Conservation (phyloP, 2,113 vertebrate species). For the Syngnathus typhle region DNA sequence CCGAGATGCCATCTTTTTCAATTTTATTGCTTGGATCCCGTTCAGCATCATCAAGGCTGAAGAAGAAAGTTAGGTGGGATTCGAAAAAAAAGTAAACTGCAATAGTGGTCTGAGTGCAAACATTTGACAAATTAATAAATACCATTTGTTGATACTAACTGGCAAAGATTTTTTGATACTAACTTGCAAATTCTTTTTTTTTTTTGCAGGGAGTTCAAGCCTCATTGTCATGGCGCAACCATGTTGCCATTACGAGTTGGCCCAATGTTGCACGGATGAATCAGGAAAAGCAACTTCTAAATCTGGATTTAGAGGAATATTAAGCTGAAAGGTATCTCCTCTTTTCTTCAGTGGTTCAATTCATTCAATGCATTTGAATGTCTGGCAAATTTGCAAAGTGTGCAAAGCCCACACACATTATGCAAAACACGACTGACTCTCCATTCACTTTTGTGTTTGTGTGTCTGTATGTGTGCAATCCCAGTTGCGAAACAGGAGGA, state of each 20-base stretch:
- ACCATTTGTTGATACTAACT: not conserved
- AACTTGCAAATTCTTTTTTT: not conserved
- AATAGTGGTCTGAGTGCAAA: no score
- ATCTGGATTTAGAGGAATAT: not conserved
- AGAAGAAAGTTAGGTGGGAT: no score
- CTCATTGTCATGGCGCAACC: no score
- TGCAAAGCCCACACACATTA: slow-evolving; percentile 45
- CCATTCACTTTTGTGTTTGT: slow-evolving; percentile 5
- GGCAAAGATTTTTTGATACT: not conserved
- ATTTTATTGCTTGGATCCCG: not conserved
- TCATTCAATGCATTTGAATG: slow-evolving; percentile 57
- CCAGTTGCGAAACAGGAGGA: slow-evolving; percentile 16
- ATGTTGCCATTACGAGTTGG: no score
- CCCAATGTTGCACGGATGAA: no score
- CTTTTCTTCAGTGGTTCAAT: not conserved
- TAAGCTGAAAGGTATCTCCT: not conserved
- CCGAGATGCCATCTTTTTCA: not conserved
- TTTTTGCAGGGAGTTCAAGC: not conserved
- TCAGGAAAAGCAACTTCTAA: not conserved
- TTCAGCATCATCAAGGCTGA: not conserved
- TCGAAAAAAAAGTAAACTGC: no score
- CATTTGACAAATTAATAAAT: not conserved
- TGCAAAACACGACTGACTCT: slow-evolving; percentile 56
- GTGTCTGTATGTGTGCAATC: not conserved
- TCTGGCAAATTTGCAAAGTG: slow-evolving; percentile 54